Evolutionary conservation across 2,888 invertebrate species (phyloP).

Genomic region (Pherbina coryleti): DNA sequence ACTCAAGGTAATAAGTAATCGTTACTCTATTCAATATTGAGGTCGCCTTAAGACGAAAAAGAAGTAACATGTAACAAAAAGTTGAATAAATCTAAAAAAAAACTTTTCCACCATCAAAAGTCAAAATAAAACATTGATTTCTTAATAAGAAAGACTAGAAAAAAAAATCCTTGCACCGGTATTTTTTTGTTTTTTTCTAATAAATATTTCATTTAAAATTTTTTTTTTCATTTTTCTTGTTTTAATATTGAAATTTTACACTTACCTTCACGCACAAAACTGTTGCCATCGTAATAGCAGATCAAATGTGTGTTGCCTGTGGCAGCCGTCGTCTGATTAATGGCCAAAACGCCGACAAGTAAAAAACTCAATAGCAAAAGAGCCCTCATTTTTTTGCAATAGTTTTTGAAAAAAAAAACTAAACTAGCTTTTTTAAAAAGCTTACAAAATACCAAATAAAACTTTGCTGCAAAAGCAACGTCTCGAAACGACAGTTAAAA

Average conservation of each 20-base stretch:
- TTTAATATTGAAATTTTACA: neutral
- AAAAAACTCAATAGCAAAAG: conserved; percentile 56
- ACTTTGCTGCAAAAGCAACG: conserved; percentile 40
- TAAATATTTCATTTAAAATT: neutral
- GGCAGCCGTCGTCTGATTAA: conserved; percentile 50
- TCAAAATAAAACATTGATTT: no score
- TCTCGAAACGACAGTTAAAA: conserved; percentile 55
- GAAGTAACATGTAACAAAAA: no score
- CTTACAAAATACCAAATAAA: neutral
- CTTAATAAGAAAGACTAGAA: no score
- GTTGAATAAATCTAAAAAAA: no score
- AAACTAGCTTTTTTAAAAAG: neutral
- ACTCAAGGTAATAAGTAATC: no score
- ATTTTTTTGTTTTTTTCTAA: no score
- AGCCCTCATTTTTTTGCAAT: conserved; percentile 57
- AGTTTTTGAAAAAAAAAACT: conserved; percentile 30
- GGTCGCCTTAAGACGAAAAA: no score
- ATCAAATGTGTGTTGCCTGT: conserved; percentile 55
- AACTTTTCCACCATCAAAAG: no score
- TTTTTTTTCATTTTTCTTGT: neutral
- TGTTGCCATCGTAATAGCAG: conserved; percentile 65
- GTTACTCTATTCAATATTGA: no score
- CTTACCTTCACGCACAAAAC: conserved; percentile 66
- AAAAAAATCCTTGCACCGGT: no score
- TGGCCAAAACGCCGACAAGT: conserved; percentile 55